Base-by-base conservation (phyloP, 2,888 invertebrate genomes). In the Hypomecis punctinalis region DNA sequence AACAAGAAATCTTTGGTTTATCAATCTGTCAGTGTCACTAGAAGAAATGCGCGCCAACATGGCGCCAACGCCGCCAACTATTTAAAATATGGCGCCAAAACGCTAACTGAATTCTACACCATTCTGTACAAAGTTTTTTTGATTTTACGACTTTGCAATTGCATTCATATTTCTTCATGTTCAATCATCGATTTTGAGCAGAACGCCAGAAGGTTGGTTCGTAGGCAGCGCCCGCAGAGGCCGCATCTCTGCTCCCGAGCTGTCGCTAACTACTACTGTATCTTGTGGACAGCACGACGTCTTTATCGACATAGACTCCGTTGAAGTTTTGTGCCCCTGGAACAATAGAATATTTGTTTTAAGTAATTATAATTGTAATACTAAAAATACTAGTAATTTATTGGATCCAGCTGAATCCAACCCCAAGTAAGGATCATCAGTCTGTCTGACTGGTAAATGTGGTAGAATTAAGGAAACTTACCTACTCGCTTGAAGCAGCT, bases 211-310 rank as follows among this genome's bases (percentile, higher is more conserved):
- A 23, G 57, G 57, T 10, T 6, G 6, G 63, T 35, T 7, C 6
- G 39, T n/a, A 6, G 65, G 67, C 47, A 43, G 72, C 60, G 13
- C 60, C 66, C 85, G 84, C 67, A 90, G 83, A 36, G 90, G 89
- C 6, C 84, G 81, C 77, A 89, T 70, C 78, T 91, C 91, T 0
- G 85, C 85, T 57, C 84, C 7, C 56, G 88, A 86, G 73, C 89
- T 86, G 77, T 89, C 88, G 76, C 88, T 90, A 70, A 88, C 79
- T 46, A 91, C 69, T 61, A 87, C 70, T 61, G 90, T 88, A 72
- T 92, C 92, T 67, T 89, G 90, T 69, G 85, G 85, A 70, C 92
- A 91, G 78, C 90, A 91, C 61, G 91, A 89, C 47, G 88, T 89
- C 84, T 90, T 91, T 83, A 90, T 83, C 55, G 91, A 90, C 82